Evolutionary conservation across 2,797 vertebrate species (phyloP), one percentile per base, ranked within the genome.

Genomic region (Sebastes minor): DNA sequence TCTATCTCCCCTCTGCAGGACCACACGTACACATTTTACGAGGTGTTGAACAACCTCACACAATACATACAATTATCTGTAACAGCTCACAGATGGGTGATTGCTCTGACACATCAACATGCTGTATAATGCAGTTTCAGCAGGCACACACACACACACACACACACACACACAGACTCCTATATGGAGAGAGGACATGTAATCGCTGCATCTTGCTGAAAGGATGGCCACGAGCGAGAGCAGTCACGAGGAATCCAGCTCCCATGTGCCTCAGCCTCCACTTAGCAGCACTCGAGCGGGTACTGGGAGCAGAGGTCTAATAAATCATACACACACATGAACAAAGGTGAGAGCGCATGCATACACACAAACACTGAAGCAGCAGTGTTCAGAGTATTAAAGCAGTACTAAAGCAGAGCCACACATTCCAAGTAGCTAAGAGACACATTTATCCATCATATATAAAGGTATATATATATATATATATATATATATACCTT

Each of bases 231-330:
- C 10, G 56, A 61, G 77, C 10, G 2, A 71, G 35, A 74, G 46
- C 62, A 74, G 81, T 86, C 85, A 83, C 69, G 42, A 59, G 83
- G 70, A 76, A 72, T 57, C 52, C 61, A 66, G 78, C 71, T 22
- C 38, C 60, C 73, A 76, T 63, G 62, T 81, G 62, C 62, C 42
- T 2, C 62, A 52, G 56, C 79, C 74, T 67, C 30, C 53, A 38
- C 61, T 75, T 18, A 46, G 42, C 55, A 25, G 28, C 55, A n/a
- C 42, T 10, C 7, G 20, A 76, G 57, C 28, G 42, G 69, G 42
- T 1, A 42, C 38, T 35, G 25, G 25, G 56, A 53, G 56, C 38
- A 65, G 52, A 76, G 67, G 67, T 63, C 55, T 14, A 25, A 56
- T 62, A 70, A 60, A 62, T 56, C 42, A 61, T 3, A n/a, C 53